Evolutionary conservation across 2,797 vertebrate genomes (phyloP), one percentile per base, ranked within the genome.

Genomic region (Leptatherina wallacei): DNA sequence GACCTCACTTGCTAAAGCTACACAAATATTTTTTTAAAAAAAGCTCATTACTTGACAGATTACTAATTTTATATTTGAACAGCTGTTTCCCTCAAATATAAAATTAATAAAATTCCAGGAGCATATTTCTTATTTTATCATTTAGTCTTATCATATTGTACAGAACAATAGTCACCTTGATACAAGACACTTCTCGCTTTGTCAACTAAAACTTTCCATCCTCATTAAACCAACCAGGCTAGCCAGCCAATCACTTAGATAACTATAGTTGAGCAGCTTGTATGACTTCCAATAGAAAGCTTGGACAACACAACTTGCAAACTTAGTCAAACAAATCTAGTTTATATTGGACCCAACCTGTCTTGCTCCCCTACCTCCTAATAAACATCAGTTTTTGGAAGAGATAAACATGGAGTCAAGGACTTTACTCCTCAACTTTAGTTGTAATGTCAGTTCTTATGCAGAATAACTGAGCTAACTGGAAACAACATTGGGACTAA

Each of bases 201-300:
- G 5, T 27, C 24, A 51, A 12, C 51, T 27, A 5, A 52, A 24
- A 52, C 51, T 52, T 27, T 13, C 24, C 66, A 71, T 20, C 51
- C 12, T 76, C 52, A 78, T 72, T 81, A 57, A 78, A 64, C 49
- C 16, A 38, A 66, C 27, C n/a, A 55, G 29, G 63, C 51, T 67
- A 9, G 54, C 47, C n/a, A 61, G 58, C 42, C 10, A 73, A 44
- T 57, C 38, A 73, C 84, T 81, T 77, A 84, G 65, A 55, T 80
- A 84, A 78, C 77, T 60, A 24, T 64, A 77, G 32, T 61, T 60
- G 42, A 69, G 61, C 33, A 64, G 16, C 33, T 69, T 64, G 35
- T 10, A 55, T 12, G 11, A 57, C 35, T 29, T 52, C 4, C 55
- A 30, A 42, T 30, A 59, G 33, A 65, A 75, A 32, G 27, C 63